phyloP scores from a whole-genome alignment of 2,797 vertebrate species.

The Helicolenus hilgendorfi region DNA sequence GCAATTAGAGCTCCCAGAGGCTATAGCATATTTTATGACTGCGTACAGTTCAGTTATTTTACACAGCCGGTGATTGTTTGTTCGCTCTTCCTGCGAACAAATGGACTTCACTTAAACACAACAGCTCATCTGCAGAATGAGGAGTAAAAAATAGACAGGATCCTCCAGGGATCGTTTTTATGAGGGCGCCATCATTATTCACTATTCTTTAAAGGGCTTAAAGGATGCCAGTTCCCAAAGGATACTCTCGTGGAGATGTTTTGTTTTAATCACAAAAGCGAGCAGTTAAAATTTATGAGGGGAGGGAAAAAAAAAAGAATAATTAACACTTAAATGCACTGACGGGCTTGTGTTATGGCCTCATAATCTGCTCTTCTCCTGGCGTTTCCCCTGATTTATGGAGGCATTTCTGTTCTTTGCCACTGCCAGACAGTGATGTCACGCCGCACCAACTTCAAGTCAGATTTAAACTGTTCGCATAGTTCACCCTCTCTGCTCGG shows the following conservation, averaged over 20 bases:
- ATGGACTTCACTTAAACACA: slow-evolving; percentile 70
- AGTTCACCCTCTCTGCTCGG: slow-evolving; percentile 34
- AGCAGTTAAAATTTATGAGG: slow-evolving; percentile 88
- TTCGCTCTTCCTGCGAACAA: slow-evolving; percentile 41
- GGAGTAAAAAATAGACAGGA: slow-evolving; percentile 70
- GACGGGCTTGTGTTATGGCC: slow-evolving; percentile 78
- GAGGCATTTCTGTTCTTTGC: slow-evolving; percentile 58
- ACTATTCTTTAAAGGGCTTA: slow-evolving; percentile 86
- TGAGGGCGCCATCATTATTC: slow-evolving; percentile 81
- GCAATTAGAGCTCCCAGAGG: slow-evolving; percentile 77
- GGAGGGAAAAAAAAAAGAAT: slow-evolving; percentile 78
- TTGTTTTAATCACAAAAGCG: slow-evolving; percentile 90
- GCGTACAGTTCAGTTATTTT: slow-evolving; percentile 52
- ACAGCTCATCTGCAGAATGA: slow-evolving; percentile 57
- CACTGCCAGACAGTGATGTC: slow-evolving; percentile 75
- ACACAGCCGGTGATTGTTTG: slow-evolving; percentile 50
- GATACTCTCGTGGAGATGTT: slow-evolving; percentile 84
- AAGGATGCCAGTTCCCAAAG: slow-evolving; percentile 84
- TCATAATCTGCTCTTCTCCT: slow-evolving; percentile 75
- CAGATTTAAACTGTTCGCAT: slow-evolving; percentile 40
- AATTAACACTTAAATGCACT: slow-evolving; percentile 89
- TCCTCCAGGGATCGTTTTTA: slow-evolving; percentile 84
- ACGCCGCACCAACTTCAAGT: slow-evolving; percentile 66
- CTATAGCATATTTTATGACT: slow-evolving; percentile 64
- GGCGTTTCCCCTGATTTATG: slow-evolving; percentile 78